These are phyloP conservation scores for Aphrophora alni DNA, from an alignment of 2,888 invertebrate species.

Conservation along the genomic window DNA sequence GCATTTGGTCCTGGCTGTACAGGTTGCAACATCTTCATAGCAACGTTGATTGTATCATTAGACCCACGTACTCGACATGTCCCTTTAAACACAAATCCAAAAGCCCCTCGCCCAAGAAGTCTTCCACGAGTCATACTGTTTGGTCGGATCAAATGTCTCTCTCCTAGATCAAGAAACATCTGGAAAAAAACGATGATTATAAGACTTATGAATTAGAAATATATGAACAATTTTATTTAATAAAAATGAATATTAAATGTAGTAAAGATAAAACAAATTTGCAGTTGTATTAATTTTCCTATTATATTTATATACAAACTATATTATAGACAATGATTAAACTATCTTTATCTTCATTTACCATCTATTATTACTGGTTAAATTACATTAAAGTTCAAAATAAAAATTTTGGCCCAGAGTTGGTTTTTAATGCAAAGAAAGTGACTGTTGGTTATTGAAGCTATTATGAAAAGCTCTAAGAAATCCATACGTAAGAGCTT, in stretches of 20 bases:
- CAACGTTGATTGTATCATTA: constrained; percentile 71
- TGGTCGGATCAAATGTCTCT: constrained; percentile 78
- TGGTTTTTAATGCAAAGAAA: too few species aligned
- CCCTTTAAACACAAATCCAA: constrained; percentile 94
- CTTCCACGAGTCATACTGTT: constrained; percentile 79
- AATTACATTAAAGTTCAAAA: too few species aligned
- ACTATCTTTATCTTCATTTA: too few species aligned
- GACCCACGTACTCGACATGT: constrained; percentile 65
- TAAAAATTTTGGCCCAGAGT: too few species aligned
- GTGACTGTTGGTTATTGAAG: too few species aligned
- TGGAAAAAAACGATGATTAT: constrained; percentile 51
- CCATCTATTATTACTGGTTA: too few species aligned
- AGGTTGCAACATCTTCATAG: constrained; percentile 95
- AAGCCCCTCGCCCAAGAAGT: constrained; percentile 93
- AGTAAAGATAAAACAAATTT: too few species aligned
- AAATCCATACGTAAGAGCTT: too few species aligned
- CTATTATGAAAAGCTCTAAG: too few species aligned
- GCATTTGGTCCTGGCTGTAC: constrained; percentile 82
- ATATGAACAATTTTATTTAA: constrained; percentile 4
- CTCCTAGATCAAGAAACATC: constrained; percentile 88
- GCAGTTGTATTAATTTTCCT: too few species aligned
- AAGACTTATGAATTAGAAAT: constrained; percentile 15
- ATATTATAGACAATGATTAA: too few species aligned
- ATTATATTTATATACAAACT: too few species aligned
- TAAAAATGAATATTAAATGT: constrained; percentile 2